Percentiles rank a stretch among this genome's conserved stretches.
Evolutionary conservation across 1,140 invertebrate species (phyloP).

Genomic region (Polypedilum vanderplanki): DNA sequence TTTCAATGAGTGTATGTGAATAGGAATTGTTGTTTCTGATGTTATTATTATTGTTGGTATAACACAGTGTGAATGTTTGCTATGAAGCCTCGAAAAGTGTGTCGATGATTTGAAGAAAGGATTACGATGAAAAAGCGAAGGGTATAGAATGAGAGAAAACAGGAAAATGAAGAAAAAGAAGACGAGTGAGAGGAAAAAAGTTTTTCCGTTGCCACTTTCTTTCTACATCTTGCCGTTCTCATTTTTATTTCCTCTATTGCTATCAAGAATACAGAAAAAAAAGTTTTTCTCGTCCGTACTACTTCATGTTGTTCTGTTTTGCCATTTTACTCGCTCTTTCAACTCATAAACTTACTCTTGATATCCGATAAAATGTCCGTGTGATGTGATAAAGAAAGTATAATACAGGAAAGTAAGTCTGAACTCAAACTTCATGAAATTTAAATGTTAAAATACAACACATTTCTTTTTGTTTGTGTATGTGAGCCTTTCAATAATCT

Average conservation of each 20-base stretch:
- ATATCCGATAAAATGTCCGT: not conserved
- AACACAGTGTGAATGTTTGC: slow-evolving; percentile 16
- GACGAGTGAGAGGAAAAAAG: not conserved
- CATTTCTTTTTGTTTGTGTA: not conserved
- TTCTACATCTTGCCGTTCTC: too few species aligned
- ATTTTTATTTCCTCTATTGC: too few species aligned
- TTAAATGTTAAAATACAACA: not conserved
- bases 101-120: slow-evolving; percentile 28
- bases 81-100: slow-evolving; percentile 15
- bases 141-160: not conserved
- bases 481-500: slow-evolving; percentile 10
- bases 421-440: slow-evolving; percentile 7
- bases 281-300: too few species aligned
- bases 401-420: not conserved
- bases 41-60: slow-evolving; percentile 14
- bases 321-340: too few species aligned
- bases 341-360: too few species aligned
- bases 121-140: slow-evolving; percentile 9
- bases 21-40: not conserved
- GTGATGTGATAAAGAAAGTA: slow-evolving; percentile 6
- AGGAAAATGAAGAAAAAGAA: not conserved
- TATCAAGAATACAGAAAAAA: too few species aligned
- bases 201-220: not conserved
- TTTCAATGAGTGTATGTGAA: not conserved
- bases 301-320: too few species aligned